These are phyloP conservation scores for Elymnias hypermnestra DNA, from an alignment of 1,140 invertebrate genomes.

Conservation along the genomic window DNA sequence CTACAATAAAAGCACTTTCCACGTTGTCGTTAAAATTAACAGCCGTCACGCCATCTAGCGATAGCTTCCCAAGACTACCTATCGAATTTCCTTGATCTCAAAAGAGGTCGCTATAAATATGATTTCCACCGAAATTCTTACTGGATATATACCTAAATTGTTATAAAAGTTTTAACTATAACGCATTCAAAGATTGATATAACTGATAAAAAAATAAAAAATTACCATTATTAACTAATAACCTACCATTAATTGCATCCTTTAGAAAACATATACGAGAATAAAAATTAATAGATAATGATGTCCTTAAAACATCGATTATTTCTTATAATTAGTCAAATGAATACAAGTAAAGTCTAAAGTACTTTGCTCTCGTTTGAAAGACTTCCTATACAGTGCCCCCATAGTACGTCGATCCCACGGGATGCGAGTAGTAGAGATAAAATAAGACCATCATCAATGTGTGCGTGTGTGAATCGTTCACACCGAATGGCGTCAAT, in stretches of 20 bases:
- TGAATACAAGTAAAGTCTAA: slow-evolving; percentile 47
- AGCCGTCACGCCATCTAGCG: slow-evolving; percentile 3
- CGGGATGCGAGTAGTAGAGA: slow-evolving; percentile 66
- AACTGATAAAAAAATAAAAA: neutral
- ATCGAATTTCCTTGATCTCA: neutral
- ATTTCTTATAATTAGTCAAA: slow-evolving; percentile 28
- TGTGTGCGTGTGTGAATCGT: slow-evolving; percentile 43
- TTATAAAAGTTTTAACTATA: neutral
- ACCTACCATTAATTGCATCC: no score
- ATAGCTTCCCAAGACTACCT: neutral
- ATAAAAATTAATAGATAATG: no score
- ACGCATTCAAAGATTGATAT: no score
- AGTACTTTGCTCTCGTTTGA: slow-evolving; percentile 52
- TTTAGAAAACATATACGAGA: no score
- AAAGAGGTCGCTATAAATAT: slow-evolving; percentile 1
- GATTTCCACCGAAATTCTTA: no score
- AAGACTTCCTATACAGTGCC: slow-evolving; percentile 46
- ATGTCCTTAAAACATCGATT: no score
- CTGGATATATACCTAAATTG: neutral
- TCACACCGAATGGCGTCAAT: slow-evolving; percentile 63
- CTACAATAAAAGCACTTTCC: neutral
- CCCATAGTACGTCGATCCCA: slow-evolving; percentile 60
- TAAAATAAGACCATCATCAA: slow-evolving; percentile 52
- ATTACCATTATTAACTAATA: neutral
- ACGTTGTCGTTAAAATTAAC: slow-evolving; percentile 1